Conservation (phyloP, 2,113 vertebrate genomes). For the Pelvicachromis taeniatus region DNA sequence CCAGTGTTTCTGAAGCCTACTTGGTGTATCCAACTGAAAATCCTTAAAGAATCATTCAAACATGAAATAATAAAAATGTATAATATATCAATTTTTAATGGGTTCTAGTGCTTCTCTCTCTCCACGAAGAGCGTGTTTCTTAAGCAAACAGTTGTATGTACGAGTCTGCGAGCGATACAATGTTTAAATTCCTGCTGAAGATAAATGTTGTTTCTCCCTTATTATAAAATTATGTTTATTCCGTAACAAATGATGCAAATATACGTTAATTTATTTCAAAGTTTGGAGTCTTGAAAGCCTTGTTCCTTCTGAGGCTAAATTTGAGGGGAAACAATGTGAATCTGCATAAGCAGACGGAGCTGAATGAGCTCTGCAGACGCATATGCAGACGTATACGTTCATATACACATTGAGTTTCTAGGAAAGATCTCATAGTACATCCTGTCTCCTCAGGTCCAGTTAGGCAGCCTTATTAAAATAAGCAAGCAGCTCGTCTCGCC, state of each 20-base stretch:
- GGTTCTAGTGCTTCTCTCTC: neutral
- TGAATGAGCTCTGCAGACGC: neutral
- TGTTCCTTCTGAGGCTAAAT: neutral
- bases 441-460: constrained; percentile 51
- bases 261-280: accelerated
- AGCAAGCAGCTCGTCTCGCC: constrained; percentile 73
- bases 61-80: neutral
- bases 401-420: neutral
- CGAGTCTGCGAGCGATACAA: neutral
- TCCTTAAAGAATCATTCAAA: neutral
- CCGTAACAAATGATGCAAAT: neutral
- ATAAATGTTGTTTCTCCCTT: neutral
- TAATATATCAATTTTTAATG: neutral
- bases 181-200: neutral
- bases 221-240: neutral
- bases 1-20: neutral
- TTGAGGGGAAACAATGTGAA: neutral
- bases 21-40: neutral
- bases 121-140: neutral
- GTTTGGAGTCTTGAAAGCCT: accelerated
- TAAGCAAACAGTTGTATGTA: neutral
- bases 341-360: neutral
- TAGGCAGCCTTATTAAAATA: constrained; percentile 74
- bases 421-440: constrained; percentile 23
- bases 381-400: neutral